phyloP scores from a whole-genome alignment of 2,888 invertebrate species.

The Neoaliturus tenellus region DNA sequence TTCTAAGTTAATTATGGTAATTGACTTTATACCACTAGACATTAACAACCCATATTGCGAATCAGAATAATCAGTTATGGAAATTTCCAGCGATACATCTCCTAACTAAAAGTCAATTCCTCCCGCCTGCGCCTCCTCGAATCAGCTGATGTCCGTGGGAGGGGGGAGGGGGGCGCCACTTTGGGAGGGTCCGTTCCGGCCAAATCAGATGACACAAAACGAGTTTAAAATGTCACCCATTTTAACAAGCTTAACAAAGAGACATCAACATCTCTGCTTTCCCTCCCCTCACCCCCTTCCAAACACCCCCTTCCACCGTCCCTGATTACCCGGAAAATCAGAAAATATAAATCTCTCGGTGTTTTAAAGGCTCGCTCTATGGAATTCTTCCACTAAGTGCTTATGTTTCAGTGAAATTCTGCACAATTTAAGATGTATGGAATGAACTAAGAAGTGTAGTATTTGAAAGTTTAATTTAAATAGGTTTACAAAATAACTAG shows the following conservation, averaged over 20 bases:
- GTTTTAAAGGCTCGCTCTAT: neutral
- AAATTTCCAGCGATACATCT: neutral
- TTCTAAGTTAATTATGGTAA: too few species aligned
- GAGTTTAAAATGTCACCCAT: constrained; percentile 25
- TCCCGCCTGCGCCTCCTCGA: neutral
- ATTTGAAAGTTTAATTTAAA: too few species aligned
- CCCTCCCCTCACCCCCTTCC: neutral
- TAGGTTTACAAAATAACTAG: too few species aligned
- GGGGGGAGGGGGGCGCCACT: neutral
- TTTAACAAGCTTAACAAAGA: constrained; percentile 34
- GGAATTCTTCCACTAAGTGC: too few species aligned
- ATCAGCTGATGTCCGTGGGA: neutral
- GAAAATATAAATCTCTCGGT: neutral
- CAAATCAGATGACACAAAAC: constrained; percentile 18
- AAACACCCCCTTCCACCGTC: neutral
- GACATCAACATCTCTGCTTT: neutral
- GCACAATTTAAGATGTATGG: too few species aligned
- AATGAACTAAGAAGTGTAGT: too few species aligned
- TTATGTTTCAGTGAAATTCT: too few species aligned
- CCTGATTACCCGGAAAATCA: constrained; percentile 14
- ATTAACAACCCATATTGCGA: too few species aligned
- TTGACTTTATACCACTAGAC: too few species aligned
- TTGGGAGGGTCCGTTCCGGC: neutral
- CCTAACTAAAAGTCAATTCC: neutral
- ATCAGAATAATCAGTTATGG: too few species aligned